Evolutionary conservation across 1,140 invertebrate species (phyloP).

Genomic region (Drosophila leontia): DNA sequence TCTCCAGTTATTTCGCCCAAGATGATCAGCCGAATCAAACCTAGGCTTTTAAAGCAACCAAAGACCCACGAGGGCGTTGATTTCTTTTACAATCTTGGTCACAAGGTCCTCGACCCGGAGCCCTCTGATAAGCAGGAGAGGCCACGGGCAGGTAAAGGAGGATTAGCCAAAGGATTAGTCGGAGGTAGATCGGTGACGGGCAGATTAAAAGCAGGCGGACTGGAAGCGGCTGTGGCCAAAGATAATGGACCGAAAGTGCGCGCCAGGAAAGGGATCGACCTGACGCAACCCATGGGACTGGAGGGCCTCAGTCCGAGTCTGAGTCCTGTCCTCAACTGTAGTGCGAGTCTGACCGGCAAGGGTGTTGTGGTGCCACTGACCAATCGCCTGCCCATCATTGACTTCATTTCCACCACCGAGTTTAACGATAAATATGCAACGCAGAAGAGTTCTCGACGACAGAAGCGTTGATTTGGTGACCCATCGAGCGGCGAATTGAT

Average conservation of each 20-base stretch:
- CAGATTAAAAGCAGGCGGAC: background rate
- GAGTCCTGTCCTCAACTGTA: background rate
- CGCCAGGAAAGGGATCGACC: background rate
- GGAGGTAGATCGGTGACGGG: background rate
- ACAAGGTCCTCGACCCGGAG: too few relatives aligned
- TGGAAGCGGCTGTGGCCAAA: background rate
- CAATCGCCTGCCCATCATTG: constrained; percentile 64
- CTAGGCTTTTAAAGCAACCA: background rate
- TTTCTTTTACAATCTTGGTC: constrained; percentile 41
- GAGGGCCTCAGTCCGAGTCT: background rate
- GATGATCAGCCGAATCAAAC: background rate
- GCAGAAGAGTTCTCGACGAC: background rate
- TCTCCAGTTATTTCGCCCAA: background rate
- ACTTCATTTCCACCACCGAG: constrained; percentile 67
- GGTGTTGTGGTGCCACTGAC: constrained; percentile 51
- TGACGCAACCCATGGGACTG: background rate
- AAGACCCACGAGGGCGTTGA: constrained; percentile 27
- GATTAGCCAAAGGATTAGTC: background rate
- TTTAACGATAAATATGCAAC: constrained; percentile 38
- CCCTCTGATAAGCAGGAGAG: background rate
- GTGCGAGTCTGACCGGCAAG: background rate
- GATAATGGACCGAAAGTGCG: background rate
- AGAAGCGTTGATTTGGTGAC: background rate
- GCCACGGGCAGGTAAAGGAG: background rate
- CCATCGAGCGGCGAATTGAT: background rate